Evolutionary conservation across 2,113 vertebrate genomes (phyloP), one percentile per base, ranked within the genome.

Genomic region (Heterochromis multidens): DNA sequence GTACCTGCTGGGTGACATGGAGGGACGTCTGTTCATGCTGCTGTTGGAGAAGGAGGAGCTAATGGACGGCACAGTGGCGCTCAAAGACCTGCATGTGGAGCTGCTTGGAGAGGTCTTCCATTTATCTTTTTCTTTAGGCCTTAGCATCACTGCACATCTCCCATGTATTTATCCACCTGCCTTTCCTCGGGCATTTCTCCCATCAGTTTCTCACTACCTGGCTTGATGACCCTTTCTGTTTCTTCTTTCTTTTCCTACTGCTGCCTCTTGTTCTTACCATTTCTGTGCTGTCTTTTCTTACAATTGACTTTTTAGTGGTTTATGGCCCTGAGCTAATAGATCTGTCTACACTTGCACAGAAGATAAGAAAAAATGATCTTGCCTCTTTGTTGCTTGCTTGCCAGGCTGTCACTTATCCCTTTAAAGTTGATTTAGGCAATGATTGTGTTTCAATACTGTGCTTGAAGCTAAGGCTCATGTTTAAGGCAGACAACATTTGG

Each of bases 1-100:
- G 3, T 99, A 99, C 84, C 91, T 99, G 88, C 95, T 99, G 92
- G 99, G 99, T 1, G 99, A 99, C 94, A 99, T 99, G 98, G 99
- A 99, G 86, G 99, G 99, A 0, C 95, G 98, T 0, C 97, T 99
- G 40, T 99, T 99, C 94, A 99, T 99, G 99, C 95, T 99, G 86
- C 96, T 99, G 5, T 86, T 99, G 95, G 99, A 99, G 96, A 99
- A 99, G 89, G 99, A 99, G 92, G 98, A 99, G 27, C 97, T 99
- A 91, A 99, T 99, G 97, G 99, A 99, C 0, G 98, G 99, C 33
- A 97, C 97, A 0, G 97, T 99, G 93, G 97, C 96, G 27, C 94
- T 99, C 81, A 99, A 99, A 95, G 98, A 99, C 82, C 96, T 99
- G 81, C 97, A 98, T 0, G 99, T 99, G 92, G 99, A 99, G 65